Evolutionary conservation across 2,797 vertebrate genomes (phyloP), one percentile per base, ranked within the genome.

Genomic region (Enteromius fasciolatus): DNA sequence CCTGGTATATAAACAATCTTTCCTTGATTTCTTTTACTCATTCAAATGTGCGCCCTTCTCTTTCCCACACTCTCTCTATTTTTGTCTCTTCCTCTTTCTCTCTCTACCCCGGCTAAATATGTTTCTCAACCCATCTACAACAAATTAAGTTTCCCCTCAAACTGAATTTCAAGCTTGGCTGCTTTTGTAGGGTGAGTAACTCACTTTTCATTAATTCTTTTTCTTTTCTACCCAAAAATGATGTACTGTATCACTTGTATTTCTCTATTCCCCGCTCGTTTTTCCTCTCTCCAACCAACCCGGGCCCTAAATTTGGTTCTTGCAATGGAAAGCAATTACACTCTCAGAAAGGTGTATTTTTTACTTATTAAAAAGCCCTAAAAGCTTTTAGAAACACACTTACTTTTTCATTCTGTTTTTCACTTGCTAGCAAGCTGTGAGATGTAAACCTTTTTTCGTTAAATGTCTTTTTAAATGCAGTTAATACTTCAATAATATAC

Each of bases 141-240:
- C 96, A 98, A 98, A 99, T 98, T 97, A 97, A 95, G 96, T 96
- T 97, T 97, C 92, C 68, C 89, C 94, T 97, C 95, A 97, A 97
- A 98, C 95, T 98, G 96, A 97, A 99, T 98, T 97, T 98, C 97
- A 97, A 95, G 97, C 96, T 94, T 95, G 96, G 93, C 95, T 95
- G 96, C 94, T 89, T 97, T 95, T 95, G 69, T 91, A 96, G 95
- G 95, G 95, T 94, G 94, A 95, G 95, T 95, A 96, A 97, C 96
- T 96, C 95, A 94, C 90, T 96, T 97, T 97, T 97, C 96, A 97
- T 97, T 97, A 96, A 96, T 95, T 97, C 97, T 96, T 93, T 97
- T 97, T 94, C 91, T 93, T 93, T 92, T 87, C 84, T 81, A 88
- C 85, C 80, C 92, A 97, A 94, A 97, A 97, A 97, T 96, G 94